phyloP scores from a whole-genome alignment of 2,888 invertebrate genomes.

The Pristionchus fissidentatus region DNA sequence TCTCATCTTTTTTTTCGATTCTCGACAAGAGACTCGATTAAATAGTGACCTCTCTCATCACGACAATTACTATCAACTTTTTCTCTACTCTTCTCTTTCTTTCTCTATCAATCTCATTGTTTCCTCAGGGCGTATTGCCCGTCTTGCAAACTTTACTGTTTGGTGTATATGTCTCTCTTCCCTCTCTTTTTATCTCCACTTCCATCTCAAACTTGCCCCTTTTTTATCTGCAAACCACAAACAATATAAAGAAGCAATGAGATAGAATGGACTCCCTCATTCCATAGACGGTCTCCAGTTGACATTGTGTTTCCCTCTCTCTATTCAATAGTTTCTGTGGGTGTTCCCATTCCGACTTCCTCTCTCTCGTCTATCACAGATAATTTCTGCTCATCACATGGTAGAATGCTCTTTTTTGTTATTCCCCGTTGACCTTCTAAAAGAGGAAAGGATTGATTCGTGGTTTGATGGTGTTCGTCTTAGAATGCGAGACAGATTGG shows the following conservation, averaged over 20 bases:
- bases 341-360: background rate
- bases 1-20: background rate
- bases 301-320: too few relatives aligned
- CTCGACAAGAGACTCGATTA: constrained; percentile 1
- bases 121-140: background rate
- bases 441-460: background rate
- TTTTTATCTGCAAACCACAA: constrained; percentile 27
- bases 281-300: too few relatives aligned
- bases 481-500: constrained; percentile 36
- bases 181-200: background rate
- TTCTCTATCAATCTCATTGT: constrained; percentile 20
- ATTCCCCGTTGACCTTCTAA: constrained; percentile 8
- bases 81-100: background rate
- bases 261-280: background rate
- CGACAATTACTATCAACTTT: background rate
- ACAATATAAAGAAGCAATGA: background rate
- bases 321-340: background rate
- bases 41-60: background rate
- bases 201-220: background rate
- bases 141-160: background rate
- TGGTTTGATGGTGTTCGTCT: background rate
- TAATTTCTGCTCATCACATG: background rate
- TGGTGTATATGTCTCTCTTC: background rate
- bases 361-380: background rate
- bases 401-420: background rate